Evolutionary conservation across 2,113 vertebrate species (phyloP).

Genomic region (Sinosuthora webbiana): DNA sequence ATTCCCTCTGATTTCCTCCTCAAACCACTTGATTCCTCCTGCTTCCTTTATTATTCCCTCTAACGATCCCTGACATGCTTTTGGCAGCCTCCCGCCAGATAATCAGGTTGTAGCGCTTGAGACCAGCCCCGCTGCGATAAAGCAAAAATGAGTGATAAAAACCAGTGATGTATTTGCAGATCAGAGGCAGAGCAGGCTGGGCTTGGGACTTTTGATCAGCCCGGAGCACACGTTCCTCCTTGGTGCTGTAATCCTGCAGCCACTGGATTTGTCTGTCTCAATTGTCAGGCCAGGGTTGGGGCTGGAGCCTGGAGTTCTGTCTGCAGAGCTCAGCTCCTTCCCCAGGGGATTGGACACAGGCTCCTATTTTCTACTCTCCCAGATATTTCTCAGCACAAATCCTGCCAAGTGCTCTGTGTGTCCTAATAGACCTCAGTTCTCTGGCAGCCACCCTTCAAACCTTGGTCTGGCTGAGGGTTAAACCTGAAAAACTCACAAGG

Average conservation of each 20-base stretch:
- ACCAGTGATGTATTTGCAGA: slow-evolving; percentile 14
- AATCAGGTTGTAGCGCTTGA: slow-evolving; percentile 42
- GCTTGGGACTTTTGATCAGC: slow-evolving; percentile 3
- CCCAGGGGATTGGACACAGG: neutral
- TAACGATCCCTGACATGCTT: slow-evolving; percentile 7
- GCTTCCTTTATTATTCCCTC: neutral
- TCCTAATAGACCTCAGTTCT: neutral
- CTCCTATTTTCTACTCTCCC: neutral
- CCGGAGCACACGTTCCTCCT: neutral
- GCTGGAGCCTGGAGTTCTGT: slow-evolving; percentile 23
- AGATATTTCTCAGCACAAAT: neutral
- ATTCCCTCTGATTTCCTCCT: slow-evolving; percentile 48
- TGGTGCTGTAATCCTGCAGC: neutral
- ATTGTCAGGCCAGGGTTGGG: neutral
- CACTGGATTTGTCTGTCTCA: neutral
- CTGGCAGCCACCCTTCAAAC: neutral
- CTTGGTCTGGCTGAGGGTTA: neutral
- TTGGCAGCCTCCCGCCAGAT: slow-evolving; percentile 32
- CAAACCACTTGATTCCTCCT: slow-evolving; percentile 19
- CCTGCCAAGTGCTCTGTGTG: neutral
- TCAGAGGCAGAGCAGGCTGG: slow-evolving; percentile 1
- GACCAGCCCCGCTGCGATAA: neutral
- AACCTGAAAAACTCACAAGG: neutral
- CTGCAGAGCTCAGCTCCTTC: neutral
- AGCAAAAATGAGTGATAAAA: slow-evolving; percentile 39